These are phyloP conservation scores for Caenorhabditis plicata DNA, from an alignment of 2,888 invertebrate genomes.

Conservation along the genomic window DNA sequence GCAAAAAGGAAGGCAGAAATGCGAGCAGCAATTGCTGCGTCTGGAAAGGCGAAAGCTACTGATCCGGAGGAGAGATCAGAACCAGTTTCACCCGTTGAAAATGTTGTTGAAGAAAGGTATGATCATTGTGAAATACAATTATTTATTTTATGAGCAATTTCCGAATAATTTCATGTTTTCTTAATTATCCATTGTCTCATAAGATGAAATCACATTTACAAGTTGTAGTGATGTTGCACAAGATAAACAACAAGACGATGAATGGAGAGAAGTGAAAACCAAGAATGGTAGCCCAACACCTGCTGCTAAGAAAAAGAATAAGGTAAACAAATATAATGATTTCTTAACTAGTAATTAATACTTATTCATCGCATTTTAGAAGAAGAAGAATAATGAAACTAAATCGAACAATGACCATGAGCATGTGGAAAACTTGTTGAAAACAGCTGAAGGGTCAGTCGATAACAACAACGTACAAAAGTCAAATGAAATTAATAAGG, in stretches of 20 bases:
- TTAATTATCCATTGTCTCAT: too few species aligned
- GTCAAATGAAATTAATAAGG: background rate
- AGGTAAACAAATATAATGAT: too few species aligned
- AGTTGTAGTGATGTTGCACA: too few species aligned
- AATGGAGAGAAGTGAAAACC: background rate
- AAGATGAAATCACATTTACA: too few species aligned
- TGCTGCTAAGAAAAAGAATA: conserved; percentile 14
- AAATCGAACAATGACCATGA: conserved; percentile 13
- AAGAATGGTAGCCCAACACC: background rate
- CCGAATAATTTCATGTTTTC: too few species aligned
- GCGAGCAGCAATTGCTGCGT: conserved; percentile 19
- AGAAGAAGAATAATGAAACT: background rate
- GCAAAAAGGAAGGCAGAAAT: conserved; percentile 26
- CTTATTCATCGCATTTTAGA: background rate
- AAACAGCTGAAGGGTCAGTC: background rate
- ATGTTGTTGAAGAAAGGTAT: too few species aligned
- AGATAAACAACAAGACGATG: too few species aligned
- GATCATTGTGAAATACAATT: too few species aligned
- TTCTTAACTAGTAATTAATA: too few species aligned
- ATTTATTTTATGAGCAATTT: too few species aligned
- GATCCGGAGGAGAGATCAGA: background rate
- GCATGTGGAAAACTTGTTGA: background rate
- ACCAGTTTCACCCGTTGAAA: background rate
- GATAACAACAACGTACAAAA: background rate
- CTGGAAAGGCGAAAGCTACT: conserved; percentile 2